A percentile compares a stretch with the other conserved stretches of the same genome.
phyloP scores from a whole-genome alignment of 2,888 invertebrate species.

The Cephus pulcher region DNA sequence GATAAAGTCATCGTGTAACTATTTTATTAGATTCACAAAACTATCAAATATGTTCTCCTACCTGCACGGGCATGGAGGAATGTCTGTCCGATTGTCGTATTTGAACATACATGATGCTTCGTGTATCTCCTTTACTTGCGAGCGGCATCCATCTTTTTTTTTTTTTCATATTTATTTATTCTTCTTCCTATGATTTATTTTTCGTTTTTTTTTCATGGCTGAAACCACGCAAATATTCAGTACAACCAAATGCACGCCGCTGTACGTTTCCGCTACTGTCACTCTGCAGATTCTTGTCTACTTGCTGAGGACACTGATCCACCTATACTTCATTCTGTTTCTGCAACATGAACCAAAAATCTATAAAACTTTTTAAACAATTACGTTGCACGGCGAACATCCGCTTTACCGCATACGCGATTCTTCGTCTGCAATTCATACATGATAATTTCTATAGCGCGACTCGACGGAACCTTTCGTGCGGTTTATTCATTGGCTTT shows the following conservation, averaged over 20 bases:
- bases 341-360: not conserved
- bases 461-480: not conserved
- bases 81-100: slow-evolving; percentile 14
- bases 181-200: not conserved
- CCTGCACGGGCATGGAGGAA: slow-evolving; percentile 27
- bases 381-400: not conserved
- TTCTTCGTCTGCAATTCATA: not conserved
- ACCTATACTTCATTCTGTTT: not conserved
- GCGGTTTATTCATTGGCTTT: not conserved
- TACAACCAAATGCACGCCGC: not conserved
- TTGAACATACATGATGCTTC: not conserved
- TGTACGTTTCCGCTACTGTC: not conserved
- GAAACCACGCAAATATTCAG: not conserved
- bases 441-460: not conserved
- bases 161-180: not conserved
- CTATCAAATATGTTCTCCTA: not conserved
- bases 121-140: not conserved
- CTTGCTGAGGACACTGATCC: not conserved
- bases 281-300: not conserved
- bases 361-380: not conserved
- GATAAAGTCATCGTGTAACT: slow-evolving; percentile 91
- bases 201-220: not conserved
- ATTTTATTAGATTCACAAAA: slow-evolving; percentile 29
- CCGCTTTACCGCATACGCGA: not conserved
- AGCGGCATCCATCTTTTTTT: not conserved